Evolutionary conservation across 2,113 vertebrate species (phyloP), one percentile per base, ranked within the genome.

Genomic region (Stigmatopora argus): DNA sequence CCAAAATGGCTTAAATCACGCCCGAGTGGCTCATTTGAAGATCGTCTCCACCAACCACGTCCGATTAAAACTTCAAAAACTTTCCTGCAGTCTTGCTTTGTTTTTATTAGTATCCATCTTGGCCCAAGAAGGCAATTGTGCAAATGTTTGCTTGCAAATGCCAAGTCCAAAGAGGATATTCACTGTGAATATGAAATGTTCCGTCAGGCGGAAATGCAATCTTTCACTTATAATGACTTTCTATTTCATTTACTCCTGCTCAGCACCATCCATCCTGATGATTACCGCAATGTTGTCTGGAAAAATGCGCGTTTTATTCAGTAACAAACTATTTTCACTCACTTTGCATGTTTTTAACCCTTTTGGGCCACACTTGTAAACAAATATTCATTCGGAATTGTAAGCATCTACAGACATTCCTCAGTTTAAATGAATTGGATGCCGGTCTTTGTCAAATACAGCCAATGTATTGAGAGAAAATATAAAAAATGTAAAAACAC

Each of bases 241-340:
- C 58, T 19, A 41, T 61, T 61, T 61, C 58, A 44, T 61, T 61
- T 21, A 61, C 4, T 61, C 38, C 58, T n/a, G 18, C 58, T 61
- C 12, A 21, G 38, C 35, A 61, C 15, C 58, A 44, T 59, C 57
- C 57, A 59, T 59, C 9, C 35, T 41, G 53, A 56, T 31, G 23
- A 56, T 56, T 60, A 44, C 35, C 1, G n/a, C 18, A 41, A 60
- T 14, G 9, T 11, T 60, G 41, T 14, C 35, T 21, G 18, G 38
- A 13, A 60, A 41, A 60, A 60, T 44, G 35, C 7, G 35, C 13
- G 2, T 3, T 44, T 41, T 14, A 12, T 60, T 44, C 44, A n/a
- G 18, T 44, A 13, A n/a, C 13, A 11, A 41, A 5, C n/a, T 41
- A 52, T 52, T 41, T 41, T 41, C 7, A 41, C 38, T 31, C 26